These are phyloP conservation scores for Drosophila maculinotata DNA, from an alignment of 2,888 invertebrate genomes.

Conservation along the genomic window DNA sequence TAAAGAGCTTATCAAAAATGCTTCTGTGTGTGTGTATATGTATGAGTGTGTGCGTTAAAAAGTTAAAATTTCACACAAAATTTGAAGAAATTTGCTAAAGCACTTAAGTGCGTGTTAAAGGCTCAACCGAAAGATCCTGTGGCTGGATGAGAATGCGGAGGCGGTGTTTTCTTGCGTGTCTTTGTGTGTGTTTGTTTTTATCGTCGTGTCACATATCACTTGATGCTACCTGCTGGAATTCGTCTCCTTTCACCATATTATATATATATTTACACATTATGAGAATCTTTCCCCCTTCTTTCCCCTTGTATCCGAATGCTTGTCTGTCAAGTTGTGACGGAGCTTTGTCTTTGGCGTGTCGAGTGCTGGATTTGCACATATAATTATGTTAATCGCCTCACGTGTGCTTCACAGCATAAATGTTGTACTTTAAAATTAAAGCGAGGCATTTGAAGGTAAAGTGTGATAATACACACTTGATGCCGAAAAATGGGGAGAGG, in stretches of 20 bases:
- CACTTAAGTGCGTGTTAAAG: conserved; percentile 54
- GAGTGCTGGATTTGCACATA: conserved; percentile 41
- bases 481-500: background rate
- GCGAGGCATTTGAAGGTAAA: conserved; percentile 13
- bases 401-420: conserved; percentile 30
- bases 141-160: conserved; percentile 12
- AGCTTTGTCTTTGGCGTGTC: conserved; percentile 31
- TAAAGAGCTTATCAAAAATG: conserved; percentile 54
- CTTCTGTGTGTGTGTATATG: background rate
- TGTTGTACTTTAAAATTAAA: conserved; percentile 22
- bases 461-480: conserved; percentile 22
- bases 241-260: conserved; percentile 20
- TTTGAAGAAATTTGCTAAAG: conserved; percentile 52
- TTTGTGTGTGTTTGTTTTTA: conserved; percentile 32
- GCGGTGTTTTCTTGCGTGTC: conserved; percentile 11
- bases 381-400: conserved; percentile 55
- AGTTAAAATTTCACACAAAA: conserved; percentile 54
- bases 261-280: conserved; percentile 63
- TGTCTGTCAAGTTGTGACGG: conserved; percentile 31
- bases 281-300: conserved; percentile 21
- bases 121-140: conserved; percentile 24
- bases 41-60: conserved; percentile 15
- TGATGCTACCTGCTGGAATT: conserved; percentile 14
- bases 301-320: conserved; percentile 1
- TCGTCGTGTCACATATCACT: conserved; percentile 20